phyloP scores from a whole-genome alignment of 2,888 invertebrate species.

The Diarsia brunnea region DNA sequence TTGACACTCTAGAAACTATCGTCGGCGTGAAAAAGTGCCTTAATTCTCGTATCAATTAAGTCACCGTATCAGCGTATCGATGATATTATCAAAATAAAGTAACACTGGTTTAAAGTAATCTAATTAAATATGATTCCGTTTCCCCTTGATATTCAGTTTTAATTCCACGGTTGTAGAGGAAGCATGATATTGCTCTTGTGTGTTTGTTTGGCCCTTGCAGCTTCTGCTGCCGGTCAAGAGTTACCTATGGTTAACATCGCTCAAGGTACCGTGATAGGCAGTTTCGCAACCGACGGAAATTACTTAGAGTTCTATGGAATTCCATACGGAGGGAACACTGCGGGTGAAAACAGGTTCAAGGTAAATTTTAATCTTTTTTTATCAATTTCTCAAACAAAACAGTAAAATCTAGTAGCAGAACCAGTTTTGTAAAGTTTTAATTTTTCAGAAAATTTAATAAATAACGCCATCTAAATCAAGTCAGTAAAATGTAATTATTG shows the following conservation, averaged over 20 bases:
- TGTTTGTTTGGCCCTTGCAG: constrained; percentile 62
- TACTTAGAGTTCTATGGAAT: constrained; percentile 83
- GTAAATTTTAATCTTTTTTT: constrained; percentile 63
- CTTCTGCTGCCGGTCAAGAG: constrained; percentile 64
- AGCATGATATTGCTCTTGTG: constrained; percentile 73
- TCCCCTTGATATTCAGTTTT: constrained; percentile 63
- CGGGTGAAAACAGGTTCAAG: constrained; percentile 84
- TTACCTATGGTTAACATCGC: constrained; percentile 72
- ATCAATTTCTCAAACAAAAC: not conserved
- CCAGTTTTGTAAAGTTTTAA: no score
- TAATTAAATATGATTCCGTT: constrained; percentile 56
- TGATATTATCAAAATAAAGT: constrained; percentile 55
- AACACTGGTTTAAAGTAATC: constrained; percentile 59
- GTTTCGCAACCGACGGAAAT: constrained; percentile 70
- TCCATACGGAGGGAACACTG: constrained; percentile 85
- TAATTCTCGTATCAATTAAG: constrained; percentile 43
- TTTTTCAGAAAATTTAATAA: no score
- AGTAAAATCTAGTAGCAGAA: no score
- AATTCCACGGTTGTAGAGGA: constrained; percentile 57
- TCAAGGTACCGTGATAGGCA: constrained; percentile 81
- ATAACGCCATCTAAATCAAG: no score
- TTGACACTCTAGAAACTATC: not conserved
- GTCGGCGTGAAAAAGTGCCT: constrained; percentile 1
- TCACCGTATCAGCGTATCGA: constrained; percentile 49
- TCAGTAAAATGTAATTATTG: no score